These are phyloP conservation scores for Patiria miniata DNA, from an alignment of 35 echinoderm and acorn worm genomes.

Conservation along the genomic window DNA sequence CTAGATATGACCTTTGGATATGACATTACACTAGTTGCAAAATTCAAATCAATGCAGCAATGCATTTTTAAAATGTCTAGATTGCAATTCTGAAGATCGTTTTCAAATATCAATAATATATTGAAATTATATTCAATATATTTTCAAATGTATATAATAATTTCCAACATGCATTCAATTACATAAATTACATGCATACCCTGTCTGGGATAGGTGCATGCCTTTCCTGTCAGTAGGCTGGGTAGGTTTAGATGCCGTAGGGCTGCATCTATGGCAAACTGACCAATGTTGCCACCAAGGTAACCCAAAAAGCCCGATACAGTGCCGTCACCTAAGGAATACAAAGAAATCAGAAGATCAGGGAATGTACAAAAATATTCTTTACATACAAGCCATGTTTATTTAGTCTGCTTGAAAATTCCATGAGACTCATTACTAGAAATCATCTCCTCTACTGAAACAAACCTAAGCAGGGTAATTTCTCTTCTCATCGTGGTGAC, in stretches of 20 bases:
- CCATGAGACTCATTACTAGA: background rate
- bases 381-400: background rate
- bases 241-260: background rate
- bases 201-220: background rate
- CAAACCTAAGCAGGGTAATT: background rate
- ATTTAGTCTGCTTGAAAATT: background rate
- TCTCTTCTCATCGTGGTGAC: background rate
- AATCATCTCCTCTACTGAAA: background rate
- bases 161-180: background rate
- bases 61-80: too few relatives aligned
- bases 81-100: too few relatives aligned
- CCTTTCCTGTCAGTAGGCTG: background rate
- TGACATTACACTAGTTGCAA: too few relatives aligned
- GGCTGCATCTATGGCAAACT: conserved; percentile 8
- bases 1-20: too few relatives aligned
- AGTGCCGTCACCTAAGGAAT: conserved; percentile 16
- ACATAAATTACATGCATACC: background rate
- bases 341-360: background rate
- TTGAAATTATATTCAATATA: background rate
- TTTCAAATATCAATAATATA: too few relatives aligned
- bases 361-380: too few relatives aligned
- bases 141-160: background rate
- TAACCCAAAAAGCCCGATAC: background rate
- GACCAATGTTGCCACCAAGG: conserved; percentile 1
- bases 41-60: too few relatives aligned